Conservation (phyloP, 2,113 vertebrate genomes). For the Megaceryle torquata region DNA sequence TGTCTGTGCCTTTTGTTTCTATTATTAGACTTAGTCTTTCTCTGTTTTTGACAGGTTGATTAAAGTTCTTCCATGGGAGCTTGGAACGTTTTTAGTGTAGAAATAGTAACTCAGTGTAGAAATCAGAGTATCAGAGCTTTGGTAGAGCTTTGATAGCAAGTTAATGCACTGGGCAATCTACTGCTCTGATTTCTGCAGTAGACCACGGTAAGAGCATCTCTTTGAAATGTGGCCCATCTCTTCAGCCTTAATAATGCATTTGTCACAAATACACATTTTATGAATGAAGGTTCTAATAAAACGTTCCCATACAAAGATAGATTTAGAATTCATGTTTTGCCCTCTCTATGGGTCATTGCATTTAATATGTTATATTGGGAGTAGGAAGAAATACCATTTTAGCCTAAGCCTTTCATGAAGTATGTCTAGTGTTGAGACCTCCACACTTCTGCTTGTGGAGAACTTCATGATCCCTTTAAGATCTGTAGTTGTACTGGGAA, state of each 20-base stretch:
- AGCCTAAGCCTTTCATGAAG: not conserved
- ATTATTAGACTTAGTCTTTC: not conserved
- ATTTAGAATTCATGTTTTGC: not conserved
- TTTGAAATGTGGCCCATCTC: conserved; percentile 1
- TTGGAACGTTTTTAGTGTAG: not conserved
- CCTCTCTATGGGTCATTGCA: not conserved
- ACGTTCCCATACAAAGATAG: not conserved
- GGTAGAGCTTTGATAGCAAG: conserved; percentile 43
- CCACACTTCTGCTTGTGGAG: not conserved
- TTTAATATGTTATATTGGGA: not conserved
- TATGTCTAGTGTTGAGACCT: not conserved
- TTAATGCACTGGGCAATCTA: conserved; percentile 53
- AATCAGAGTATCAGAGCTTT: not conserved
- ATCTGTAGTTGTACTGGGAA: not conserved
- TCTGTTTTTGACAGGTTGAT: not conserved
- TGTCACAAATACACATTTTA: conserved; percentile 6
- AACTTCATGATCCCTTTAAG: not conserved
- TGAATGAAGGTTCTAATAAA: not conserved
- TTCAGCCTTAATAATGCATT: conserved; percentile 2
- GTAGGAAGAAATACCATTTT: not conserved
- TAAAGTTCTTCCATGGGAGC: not conserved
- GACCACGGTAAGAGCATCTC: conserved; percentile 8
- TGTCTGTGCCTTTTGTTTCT: not conserved
- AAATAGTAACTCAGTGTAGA: not conserved
- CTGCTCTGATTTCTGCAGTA: conserved; percentile 53